Evolutionary conservation across 2,888 invertebrate species (phyloP).

Genomic region (Eudasyphora cyanicolor): DNA sequence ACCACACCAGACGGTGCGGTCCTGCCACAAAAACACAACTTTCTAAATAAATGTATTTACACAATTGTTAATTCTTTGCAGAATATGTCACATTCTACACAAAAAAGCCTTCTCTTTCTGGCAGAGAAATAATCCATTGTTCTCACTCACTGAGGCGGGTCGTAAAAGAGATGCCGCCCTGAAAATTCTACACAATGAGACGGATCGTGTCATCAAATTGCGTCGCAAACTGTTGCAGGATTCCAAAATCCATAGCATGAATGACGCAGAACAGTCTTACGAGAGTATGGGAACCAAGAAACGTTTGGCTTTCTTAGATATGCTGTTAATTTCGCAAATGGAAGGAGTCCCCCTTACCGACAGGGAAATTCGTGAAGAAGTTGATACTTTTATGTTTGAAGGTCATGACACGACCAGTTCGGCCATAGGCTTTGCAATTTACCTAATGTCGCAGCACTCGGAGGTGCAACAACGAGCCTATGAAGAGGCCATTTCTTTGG

Average conservation of each 20-base stretch:
- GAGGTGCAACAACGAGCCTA: constrained; percentile 80
- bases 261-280: constrained; percentile 67
- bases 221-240: constrained; percentile 72
- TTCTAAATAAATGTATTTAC: too few species aligned
- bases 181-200: constrained; percentile 75
- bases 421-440: constrained; percentile 81
- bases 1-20: too few species aligned
- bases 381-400: constrained; percentile 83
- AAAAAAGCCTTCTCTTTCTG: constrained; percentile 76
- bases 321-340: constrained; percentile 80
- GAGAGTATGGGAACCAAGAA: constrained; percentile 74
- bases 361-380: constrained; percentile 82
- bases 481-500: constrained; percentile 78
- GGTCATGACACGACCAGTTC: constrained; percentile 82
- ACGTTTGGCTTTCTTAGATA: constrained; percentile 80
- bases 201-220: constrained; percentile 74
- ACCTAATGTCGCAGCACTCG: constrained; percentile 80
- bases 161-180: constrained; percentile 69
- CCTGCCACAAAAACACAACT: too few species aligned
- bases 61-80: constrained; percentile 50
- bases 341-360: constrained; percentile 79
- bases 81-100: constrained; percentile 75
- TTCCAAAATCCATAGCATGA: constrained; percentile 66
- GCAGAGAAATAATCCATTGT: constrained; percentile 74
- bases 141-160: constrained; percentile 68